Conservation (phyloP, 2,888 invertebrate genomes). For the Amiota minor region DNA sequence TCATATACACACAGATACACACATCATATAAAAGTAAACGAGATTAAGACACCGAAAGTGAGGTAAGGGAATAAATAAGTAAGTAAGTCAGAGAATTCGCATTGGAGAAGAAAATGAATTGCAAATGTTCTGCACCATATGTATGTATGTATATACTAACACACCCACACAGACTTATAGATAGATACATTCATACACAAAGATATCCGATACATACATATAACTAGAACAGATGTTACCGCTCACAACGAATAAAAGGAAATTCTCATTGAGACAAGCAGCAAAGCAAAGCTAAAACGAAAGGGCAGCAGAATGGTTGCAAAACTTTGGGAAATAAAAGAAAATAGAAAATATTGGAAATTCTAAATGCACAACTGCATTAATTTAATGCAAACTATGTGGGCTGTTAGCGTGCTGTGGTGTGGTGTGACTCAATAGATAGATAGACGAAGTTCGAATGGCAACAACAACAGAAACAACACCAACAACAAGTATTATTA, state of each 20-base stretch:
- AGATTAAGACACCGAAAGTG: neutral
- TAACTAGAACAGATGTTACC: slow-evolving; percentile 11
- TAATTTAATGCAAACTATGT: slow-evolving; percentile 7
- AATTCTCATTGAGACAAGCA: neutral
- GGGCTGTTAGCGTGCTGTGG: neutral
- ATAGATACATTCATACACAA: no score
- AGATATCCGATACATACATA: no score
- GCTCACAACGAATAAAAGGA: neutral
- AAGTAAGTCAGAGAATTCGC: no score
- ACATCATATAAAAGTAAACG: neutral
- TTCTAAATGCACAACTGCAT: slow-evolving; percentile 27
- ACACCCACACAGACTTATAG: no score
- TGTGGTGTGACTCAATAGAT: neutral
- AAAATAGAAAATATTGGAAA: slow-evolving; percentile 9
- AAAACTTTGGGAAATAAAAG: slow-evolving; percentile 3
- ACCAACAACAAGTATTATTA: neutral
- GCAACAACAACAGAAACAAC: slow-evolving; percentile 10
- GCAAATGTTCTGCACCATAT: neutral
- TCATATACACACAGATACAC: neutral
- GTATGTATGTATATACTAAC: no score
- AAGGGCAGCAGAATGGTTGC: neutral
- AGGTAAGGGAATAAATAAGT: no score
- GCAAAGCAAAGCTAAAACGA: neutral
- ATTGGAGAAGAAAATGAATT: neutral
- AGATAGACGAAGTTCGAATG: slow-evolving; percentile 12